Conservation (phyloP, 2,797 vertebrate species). For the Sebastes baramenuke region DNA sequence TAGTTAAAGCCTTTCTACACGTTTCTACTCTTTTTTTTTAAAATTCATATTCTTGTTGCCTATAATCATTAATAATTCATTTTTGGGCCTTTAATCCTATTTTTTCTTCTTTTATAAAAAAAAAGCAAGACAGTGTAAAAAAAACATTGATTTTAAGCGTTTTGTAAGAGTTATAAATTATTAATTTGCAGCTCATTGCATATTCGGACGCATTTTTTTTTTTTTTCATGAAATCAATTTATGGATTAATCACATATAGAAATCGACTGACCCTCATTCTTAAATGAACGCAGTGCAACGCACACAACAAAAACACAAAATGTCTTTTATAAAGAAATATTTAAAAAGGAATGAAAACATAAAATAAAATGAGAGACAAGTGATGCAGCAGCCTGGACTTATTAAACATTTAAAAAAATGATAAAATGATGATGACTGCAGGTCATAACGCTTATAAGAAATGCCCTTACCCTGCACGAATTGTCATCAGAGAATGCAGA, state of each 20-base stretch:
- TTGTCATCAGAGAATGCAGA: constrained; percentile 94
- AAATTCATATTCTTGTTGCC: not conserved
- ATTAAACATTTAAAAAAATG: constrained; percentile 12
- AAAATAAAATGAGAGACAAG: constrained; percentile 50
- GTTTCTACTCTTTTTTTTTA: not conserved
- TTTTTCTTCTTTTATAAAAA: constrained; percentile 5
- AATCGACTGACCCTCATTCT: constrained; percentile 18
- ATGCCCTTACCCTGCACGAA: constrained; percentile 93
- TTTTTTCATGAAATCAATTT: constrained; percentile 42
- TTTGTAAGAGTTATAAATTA: constrained; percentile 66
- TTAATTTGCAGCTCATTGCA: constrained; percentile 58
- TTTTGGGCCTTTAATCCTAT: constrained; percentile 37
- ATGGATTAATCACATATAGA: constrained; percentile 35
- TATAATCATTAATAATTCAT: constrained; percentile 17
- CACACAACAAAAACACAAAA: constrained; percentile 30
- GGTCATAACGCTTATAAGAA: constrained; percentile 80
- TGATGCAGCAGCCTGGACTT: constrained; percentile 63
- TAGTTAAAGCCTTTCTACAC: not conserved
- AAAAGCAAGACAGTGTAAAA: constrained; percentile 17
- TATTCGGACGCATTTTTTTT: constrained; percentile 66
- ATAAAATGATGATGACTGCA: constrained; percentile 65
- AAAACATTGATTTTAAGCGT: constrained; percentile 50
- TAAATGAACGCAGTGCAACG: constrained; percentile 30
- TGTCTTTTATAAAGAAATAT: not conserved
- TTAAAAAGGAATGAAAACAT: not conserved